These are phyloP conservation scores for Echinometra lucunter DNA, from an alignment of 53 echinoderm and acorn worm species.

Conservation along the genomic window DNA sequence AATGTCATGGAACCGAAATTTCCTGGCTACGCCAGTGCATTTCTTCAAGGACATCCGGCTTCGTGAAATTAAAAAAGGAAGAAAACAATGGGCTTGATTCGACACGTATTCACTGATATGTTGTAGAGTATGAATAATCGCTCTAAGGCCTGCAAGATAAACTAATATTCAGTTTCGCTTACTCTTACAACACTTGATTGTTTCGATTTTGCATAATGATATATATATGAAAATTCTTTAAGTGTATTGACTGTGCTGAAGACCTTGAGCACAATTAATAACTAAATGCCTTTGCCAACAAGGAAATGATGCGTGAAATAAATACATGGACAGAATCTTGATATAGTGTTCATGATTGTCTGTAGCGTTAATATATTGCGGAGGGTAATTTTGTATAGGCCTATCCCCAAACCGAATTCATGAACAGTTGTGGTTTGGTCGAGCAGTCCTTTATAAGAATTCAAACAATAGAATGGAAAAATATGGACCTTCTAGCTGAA, in stretches of 20 bases:
- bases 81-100: background rate
- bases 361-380: too few species aligned
- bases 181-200: background rate
- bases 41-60: background rate
- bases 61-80: background rate
- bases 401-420: background rate
- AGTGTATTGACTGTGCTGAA: background rate
- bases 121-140: background rate
- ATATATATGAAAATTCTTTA: too few species aligned
- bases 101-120: background rate
- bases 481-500: background rate
- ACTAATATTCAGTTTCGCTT: background rate
- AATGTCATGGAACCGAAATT: too few species aligned
- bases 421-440: background rate
- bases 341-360: background rate
- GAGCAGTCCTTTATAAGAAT: background rate
- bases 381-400: background rate
- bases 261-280: background rate
- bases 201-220: background rate
- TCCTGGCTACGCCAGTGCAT: too few species aligned
- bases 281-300: background rate
- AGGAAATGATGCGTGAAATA: background rate
- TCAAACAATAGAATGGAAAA: background rate
- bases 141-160: background rate
- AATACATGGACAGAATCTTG: background rate